phyloP scores from a whole-genome alignment of 2,113 vertebrate species.

The Phodopus roborovskii region DNA sequence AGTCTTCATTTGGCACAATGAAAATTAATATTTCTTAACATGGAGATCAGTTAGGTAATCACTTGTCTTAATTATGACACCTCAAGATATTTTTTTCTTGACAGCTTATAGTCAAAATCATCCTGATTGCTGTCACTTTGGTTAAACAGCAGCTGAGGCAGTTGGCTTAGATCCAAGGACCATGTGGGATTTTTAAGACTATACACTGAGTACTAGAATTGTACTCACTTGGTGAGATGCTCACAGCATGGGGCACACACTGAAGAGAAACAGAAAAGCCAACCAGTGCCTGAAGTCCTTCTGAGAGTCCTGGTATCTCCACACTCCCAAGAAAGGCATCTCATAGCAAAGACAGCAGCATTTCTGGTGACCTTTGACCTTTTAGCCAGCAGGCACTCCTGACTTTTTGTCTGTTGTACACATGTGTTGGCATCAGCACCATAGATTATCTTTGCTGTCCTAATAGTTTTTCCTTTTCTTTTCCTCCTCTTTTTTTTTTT shows the following conservation, averaged over 20 bases:
- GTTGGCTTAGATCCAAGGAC: constrained; percentile 66
- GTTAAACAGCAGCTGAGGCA: constrained; percentile 69
- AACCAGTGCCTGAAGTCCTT: not conserved
- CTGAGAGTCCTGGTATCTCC: not conserved
- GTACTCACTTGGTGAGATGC: not conserved
- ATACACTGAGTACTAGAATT: not conserved
- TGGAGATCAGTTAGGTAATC: constrained; percentile 70
- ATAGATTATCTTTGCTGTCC: not conserved
- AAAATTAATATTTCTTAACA: constrained; percentile 74
- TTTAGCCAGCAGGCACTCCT: not conserved
- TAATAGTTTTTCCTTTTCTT: not conserved
- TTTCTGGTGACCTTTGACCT: not conserved
- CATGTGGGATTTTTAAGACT: constrained; percentile 29
- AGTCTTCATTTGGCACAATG: constrained; percentile 44
- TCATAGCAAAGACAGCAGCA: too few species aligned
- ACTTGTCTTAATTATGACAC: constrained; percentile 66
- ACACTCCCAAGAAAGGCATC: not conserved
- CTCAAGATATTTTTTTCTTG: constrained; percentile 66
- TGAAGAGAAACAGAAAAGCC: not conserved
- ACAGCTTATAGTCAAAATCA: constrained; percentile 72
- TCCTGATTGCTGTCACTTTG: constrained; percentile 34
- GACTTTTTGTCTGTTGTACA: not conserved
- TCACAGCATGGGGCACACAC: not conserved
- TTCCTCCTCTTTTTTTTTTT: too few species aligned
- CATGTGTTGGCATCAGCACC: not conserved